Evolutionary conservation across 2,888 invertebrate genomes (phyloP), one percentile per base, ranked within the genome.

Genomic region (Andrena camellia): DNA sequence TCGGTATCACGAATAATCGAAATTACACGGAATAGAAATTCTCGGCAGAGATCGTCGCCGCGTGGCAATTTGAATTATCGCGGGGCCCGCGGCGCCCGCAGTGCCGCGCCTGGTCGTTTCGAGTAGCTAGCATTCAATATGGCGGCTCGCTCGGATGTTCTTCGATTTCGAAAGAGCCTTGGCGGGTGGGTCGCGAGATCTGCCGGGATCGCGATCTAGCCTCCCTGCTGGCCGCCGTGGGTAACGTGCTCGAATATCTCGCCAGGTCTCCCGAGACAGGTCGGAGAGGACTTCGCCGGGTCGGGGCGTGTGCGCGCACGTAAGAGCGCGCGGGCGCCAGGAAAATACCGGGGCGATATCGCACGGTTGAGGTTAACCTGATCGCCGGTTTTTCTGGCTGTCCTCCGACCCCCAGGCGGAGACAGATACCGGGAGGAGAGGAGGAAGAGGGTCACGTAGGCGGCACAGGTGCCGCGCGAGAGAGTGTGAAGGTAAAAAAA

Each of bases 171-270:
- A 70, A 83, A 83, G 76, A 77, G 26, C 63, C 64, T 63, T 68
- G 48, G 23, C 10, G 23, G 23, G 59, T n/a, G 66, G 70, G 70
- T 64, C 66, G 4, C 48, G 66, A 75, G 70, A 75, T 82, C 75
- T 54, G 64, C 35, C 52, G 29, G 29, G 71, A 17, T 60, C 69
- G 57, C 69, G 42, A 57, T 81, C 68, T 80, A 80, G 73, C 68
- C 82, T 83, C 64, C 52, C 73, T 67, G 60, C 54, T 71, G 67
- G 42, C 59, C 62, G 70, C 70, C 70, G 54, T 67, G 78, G 42
- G 73, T 86, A 85, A 85, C 70, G 62, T 78, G 69, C 83, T 81
- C 85, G 80, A 86, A 88, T 89, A 82, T 85, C 80, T 81, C 88
- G 83, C 78, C 86, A 88, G 89, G 89, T 89, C 79, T 80, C 42